These are phyloP conservation scores for Nomia melanderi DNA, from an alignment of 1,140 invertebrate species.

Conservation along the genomic window DNA sequence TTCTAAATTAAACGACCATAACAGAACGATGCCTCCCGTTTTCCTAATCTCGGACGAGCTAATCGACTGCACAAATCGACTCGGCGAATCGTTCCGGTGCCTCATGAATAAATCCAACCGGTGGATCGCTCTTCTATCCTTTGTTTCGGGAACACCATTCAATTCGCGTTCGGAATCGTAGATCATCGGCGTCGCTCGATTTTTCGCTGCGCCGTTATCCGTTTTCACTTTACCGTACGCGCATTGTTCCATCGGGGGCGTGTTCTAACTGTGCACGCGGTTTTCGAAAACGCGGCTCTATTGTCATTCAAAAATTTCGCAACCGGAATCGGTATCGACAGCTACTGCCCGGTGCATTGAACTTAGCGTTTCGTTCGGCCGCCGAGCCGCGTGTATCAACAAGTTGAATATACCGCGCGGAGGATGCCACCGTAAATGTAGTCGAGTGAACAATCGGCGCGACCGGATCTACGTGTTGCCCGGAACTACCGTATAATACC, in stretches of 20 bases:
- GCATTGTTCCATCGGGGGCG: too few species aligned
- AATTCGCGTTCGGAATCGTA: too few species aligned
- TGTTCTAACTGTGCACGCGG: too few species aligned
- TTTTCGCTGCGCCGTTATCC: too few species aligned
- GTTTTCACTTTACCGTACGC: too few species aligned
- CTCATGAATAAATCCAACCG: too few species aligned
- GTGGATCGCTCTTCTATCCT: too few species aligned
- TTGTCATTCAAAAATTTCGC: neutral
- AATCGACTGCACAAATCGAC: neutral
- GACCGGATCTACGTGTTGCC: conserved; percentile 62
- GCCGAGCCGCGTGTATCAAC: conserved; percentile 18
- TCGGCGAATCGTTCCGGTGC: neutral
- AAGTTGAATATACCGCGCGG: conserved; percentile 30
- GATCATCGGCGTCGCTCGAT: too few species aligned
- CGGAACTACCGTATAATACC: conserved; percentile 77
- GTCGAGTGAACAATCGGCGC: conserved; percentile 56
- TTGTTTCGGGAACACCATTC: too few species aligned
- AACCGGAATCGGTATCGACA: conserved; percentile 1
- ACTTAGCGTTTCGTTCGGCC: conserved; percentile 17
- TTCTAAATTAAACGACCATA: neutral
- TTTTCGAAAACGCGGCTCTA: neutral
- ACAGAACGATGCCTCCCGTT: neutral
- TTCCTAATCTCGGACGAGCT: neutral
- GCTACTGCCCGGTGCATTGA: conserved; percentile 44
- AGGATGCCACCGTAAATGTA: conserved; percentile 52